Evolutionary conservation across 1,140 invertebrate species (phyloP).

Genomic region (Piezodorus guildinii): DNA sequence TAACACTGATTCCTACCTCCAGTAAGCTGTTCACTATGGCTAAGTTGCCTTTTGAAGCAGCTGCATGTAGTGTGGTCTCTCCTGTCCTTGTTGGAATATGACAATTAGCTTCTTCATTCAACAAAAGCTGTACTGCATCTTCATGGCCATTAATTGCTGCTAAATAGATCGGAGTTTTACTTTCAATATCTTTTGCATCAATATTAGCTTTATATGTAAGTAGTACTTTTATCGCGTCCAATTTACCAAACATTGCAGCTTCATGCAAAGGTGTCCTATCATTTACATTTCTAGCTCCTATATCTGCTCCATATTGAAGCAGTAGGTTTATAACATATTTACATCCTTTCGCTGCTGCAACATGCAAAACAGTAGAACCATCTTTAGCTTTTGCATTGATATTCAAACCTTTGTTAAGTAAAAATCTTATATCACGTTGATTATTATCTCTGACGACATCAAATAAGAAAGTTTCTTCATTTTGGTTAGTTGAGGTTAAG

Average conservation of each 20-base stretch:
- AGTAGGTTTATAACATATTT: background rate
- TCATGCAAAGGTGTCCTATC: background rate
- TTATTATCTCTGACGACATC: background rate
- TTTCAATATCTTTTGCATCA: background rate
- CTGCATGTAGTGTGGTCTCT: background rate
- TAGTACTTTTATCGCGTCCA: background rate
- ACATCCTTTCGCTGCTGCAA: background rate
- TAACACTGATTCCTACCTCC: background rate
- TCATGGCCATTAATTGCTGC: background rate
- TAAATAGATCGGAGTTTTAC: background rate
- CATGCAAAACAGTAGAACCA: background rate
- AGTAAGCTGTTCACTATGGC: background rate
- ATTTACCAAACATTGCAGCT: background rate
- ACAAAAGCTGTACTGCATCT: background rate
- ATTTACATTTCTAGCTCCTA: background rate
- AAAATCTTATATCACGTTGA: background rate
- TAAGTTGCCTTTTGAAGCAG: background rate
- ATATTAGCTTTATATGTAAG: background rate
- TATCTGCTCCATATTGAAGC: background rate
- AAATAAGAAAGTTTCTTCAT: background rate
- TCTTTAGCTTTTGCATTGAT: background rate
- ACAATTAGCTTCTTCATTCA: background rate
- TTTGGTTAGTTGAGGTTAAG: background rate
- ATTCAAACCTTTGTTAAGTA: background rate
- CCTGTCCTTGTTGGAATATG: background rate